Base-by-base conservation (phyloP, 2,888 invertebrate genomes). In the Lacanobia wlatinum region DNA sequence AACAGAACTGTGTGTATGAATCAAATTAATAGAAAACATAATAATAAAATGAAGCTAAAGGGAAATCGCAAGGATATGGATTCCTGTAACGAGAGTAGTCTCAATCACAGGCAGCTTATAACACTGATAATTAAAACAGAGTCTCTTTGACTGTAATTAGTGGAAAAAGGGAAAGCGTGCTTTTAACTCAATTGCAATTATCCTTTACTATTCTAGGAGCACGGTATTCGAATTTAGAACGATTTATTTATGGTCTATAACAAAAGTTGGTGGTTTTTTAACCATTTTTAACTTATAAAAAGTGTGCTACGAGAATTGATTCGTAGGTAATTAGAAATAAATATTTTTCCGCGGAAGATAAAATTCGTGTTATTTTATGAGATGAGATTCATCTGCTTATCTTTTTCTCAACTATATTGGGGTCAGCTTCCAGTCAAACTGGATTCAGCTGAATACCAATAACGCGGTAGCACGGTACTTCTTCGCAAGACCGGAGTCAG, bases 171-270 rank as follows among this genome's bases (percentile, higher is more conserved):
- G 50, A 34, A 53, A 52, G 52, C 21, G 61, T 28, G 50, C 4
- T 73, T 71, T 56, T 38, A 79, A 16, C 38, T 75, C 9, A 62
- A 73, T 75, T 46, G 38, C 5, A 43, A 79, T 46, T 1, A 48
- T 21, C 40, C 7, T 34, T 10, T 60, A 43, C 12, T n/a, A 34
- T 18, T 43, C 12, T 34, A 12, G 28, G 18, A 61, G 34, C 10
- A n/a, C n/a, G n/a, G n/a, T n/a, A n/a, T n/a, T 46, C 14, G 23
- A 18, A 48, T 7, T 18, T 46, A 18, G 8, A 38, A 52, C 9
- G 21, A 34, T 38, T 38, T 55, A 1, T 28, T 23, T 14, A 4
- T 55, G 1, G 16, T 18, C 18, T 16, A 16, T 16, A 48, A 48
- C 7, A 18, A 48, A 48, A 43, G 0, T 14, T 2, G 14, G 5